Conservation (phyloP, 2,888 invertebrate genomes). For the Tipula helvola region DNA sequence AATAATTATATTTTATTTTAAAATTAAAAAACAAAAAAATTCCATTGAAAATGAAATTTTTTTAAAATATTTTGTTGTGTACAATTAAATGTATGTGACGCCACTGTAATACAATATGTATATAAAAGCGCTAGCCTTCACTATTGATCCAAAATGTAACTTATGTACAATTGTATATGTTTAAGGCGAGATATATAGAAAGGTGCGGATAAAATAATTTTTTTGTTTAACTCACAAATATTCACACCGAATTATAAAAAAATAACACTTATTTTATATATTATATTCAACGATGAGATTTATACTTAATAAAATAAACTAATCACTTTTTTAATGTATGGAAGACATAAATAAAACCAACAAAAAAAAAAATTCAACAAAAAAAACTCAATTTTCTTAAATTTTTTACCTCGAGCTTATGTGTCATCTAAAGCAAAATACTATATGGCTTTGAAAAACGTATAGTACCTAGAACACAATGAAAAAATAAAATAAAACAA, state of each 20-base stretch:
- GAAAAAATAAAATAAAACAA: background rate
- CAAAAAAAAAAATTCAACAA: background rate
- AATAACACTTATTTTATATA: background rate
- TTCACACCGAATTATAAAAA: background rate
- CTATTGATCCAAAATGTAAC: conserved; percentile 8
- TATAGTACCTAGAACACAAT: background rate
- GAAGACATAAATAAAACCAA: conserved; percentile 4
- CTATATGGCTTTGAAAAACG: background rate
- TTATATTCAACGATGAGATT: background rate
- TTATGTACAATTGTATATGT: background rate
- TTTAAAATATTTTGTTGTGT: background rate
- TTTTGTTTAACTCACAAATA: background rate
- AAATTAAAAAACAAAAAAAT: background rate
- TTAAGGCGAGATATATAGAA: background rate
- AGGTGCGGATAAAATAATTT: conserved; percentile 8
- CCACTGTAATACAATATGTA: background rate
- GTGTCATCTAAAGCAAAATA: background rate
- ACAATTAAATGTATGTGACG: background rate
- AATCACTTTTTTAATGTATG: background rate
- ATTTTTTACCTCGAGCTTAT: background rate
- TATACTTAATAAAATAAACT: background rate
- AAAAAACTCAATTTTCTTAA: background rate
- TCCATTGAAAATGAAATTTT: background rate
- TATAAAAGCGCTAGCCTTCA: background rate
- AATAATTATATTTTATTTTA: background rate